phyloP scores from a whole-genome alignment of 2,888 invertebrate genomes.

The Altica lythri region DNA sequence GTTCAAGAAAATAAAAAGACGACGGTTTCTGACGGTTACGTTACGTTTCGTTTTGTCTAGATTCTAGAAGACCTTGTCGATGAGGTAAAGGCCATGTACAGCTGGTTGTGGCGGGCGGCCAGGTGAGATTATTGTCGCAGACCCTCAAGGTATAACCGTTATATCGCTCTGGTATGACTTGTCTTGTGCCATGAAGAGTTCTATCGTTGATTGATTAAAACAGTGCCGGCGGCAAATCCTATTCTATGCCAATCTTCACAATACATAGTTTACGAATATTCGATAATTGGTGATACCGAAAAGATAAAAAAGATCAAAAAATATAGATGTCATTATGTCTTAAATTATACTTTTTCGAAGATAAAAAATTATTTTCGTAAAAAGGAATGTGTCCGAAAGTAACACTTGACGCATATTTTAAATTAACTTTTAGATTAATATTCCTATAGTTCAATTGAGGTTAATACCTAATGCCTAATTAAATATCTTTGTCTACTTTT shows the following conservation, averaged over 20 bases:
- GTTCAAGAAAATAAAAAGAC: not conserved
- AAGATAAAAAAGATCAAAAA: too few species aligned
- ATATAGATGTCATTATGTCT: too few species aligned
- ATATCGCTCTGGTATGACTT: not conserved
- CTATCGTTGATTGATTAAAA: slow-evolving; percentile 3
- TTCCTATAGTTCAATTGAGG: too few species aligned
- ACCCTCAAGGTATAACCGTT: slow-evolving; percentile 1
- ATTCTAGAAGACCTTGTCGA: not conserved
- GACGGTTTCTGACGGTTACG: not conserved
- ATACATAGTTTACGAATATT: not conserved
- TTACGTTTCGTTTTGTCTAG: not conserved
- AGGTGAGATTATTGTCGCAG: not conserved
- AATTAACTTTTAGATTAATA: too few species aligned
- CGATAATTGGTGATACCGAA: too few species aligned
- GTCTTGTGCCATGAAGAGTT: slow-evolving; percentile 1
- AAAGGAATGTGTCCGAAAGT: too few species aligned
- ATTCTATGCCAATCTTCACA: not conserved
- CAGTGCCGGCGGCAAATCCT: not conserved
- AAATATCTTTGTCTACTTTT: too few species aligned
- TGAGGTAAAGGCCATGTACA: slow-evolving; percentile 4
- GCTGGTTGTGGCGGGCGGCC: slow-evolving; percentile 3
- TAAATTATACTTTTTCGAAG: not conserved
- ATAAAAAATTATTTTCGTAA: too few species aligned
- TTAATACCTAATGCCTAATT: too few species aligned
- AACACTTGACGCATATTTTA: too few species aligned